phyloP scores from a whole-genome alignment of 2,113 vertebrate genomes.

The Hemicordylus capensis region DNA sequence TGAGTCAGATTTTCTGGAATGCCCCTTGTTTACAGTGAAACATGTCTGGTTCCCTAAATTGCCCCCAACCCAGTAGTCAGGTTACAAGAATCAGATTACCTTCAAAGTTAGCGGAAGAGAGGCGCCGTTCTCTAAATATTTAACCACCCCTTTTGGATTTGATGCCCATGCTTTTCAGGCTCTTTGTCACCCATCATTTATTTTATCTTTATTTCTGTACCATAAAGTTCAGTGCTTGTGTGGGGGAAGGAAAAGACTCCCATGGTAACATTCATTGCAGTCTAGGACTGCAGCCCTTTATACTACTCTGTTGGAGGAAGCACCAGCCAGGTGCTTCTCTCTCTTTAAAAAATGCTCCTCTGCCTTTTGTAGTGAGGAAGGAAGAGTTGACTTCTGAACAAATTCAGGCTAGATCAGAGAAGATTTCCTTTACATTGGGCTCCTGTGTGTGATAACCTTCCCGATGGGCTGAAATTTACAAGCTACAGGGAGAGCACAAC shows the following conservation, averaged over 20 bases:
- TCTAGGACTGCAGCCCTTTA: conserved; percentile 48
- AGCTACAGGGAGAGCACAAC: too few relatives aligned
- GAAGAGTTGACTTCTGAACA: neutral
- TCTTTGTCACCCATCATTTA: conserved; percentile 65
- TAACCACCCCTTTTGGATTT: conserved; percentile 53
- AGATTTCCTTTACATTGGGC: neutral
- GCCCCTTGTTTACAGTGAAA: conserved; percentile 41
- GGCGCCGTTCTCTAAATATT: conserved; percentile 55
- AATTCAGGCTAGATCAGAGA: neutral
- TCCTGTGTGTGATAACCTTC: neutral
- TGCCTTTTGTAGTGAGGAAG: conserved; percentile 24
- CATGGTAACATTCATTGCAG: conserved; percentile 62
- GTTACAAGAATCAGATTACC: conserved; percentile 32
- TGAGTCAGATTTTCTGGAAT: conserved; percentile 35
- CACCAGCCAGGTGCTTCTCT: conserved; percentile 52
- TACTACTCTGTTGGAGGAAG: conserved; percentile 62
- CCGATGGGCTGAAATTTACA: neutral
- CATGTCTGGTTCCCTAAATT: conserved; percentile 27
- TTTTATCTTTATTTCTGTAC: conserved; percentile 70
- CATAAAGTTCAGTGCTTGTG: conserved; percentile 65
- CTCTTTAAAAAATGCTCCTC: conserved; percentile 17
- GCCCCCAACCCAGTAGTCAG: conserved; percentile 45
- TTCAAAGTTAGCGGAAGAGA: conserved; percentile 43
- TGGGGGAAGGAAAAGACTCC: conserved; percentile 36
- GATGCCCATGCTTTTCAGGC: conserved; percentile 44